Base-by-base conservation (phyloP, 92 coral and sea anemone species). In the Epizoanthus stellaris region DNA sequence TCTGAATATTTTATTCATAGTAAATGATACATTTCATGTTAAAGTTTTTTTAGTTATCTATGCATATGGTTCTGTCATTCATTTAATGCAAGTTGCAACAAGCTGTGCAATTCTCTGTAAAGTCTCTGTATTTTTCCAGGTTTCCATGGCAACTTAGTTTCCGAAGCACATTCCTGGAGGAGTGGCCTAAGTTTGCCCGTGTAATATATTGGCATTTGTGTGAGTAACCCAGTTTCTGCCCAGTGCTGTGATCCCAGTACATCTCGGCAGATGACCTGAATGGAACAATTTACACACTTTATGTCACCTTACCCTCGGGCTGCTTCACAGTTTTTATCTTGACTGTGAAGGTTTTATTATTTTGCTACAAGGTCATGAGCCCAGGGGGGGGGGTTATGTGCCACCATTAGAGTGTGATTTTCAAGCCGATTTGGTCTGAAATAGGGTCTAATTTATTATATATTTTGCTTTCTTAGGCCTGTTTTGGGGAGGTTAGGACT, bases 151-250 rank as follows among this genome's bases (percentile, higher is more conserved):
- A 89, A 83, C 83, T 34, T 63, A 0, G 9, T 67, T 62, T 72
- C 92, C 15, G 91, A 85, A 63, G 82, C 76, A 66, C 98, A 94
- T 85, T 92, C 79, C 6, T 66, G 63, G 5, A 94, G 76, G 30
- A 82, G 40, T 20, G 90, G 73, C 57, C 83, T 72, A 17, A 94
- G 67, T 47, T 87, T 77, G 73, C 85, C 85, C 14, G 73, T 82
- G 49, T 86, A 88, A 77, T 65, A 83, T 39, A 85, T 67, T 1
- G 98, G 95, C 49, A 92, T 82, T 58, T 85, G 83, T 49, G 93
- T 76, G 34, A 96, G 86, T 70, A 96, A 75, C 5, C 99, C 99
- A 23, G 90, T 91, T 67, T 86, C 82, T n/a, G 74, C 88, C 98
- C 96, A 93, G 23, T 81, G 45, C 17, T 57, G 61, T 9, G 98